These are phyloP conservation scores for Lagocephalus sceleratus DNA, from an alignment of 2,797 vertebrate genomes.

Conservation along the genomic window DNA sequence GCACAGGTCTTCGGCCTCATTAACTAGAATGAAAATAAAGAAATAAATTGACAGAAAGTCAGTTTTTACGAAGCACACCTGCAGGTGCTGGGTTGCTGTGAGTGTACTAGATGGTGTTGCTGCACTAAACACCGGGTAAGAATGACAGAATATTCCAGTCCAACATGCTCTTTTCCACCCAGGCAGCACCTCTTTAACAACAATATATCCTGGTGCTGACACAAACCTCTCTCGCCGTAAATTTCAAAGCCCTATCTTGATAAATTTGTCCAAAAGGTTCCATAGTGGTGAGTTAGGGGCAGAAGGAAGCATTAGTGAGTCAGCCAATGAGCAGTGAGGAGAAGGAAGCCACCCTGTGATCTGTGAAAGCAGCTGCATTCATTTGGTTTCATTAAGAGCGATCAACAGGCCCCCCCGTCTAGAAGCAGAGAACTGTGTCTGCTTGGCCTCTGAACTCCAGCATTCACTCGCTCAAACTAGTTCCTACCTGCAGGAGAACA, in stretches of 20 bases:
- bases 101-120: slow-evolving; percentile 78
- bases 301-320: slow-evolving; percentile 42
- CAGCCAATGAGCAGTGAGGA: slow-evolving; percentile 38
- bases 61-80: too few species aligned
- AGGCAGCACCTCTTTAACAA: slow-evolving; percentile 32
- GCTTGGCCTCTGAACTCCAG: slow-evolving; percentile 39
- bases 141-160: slow-evolving; percentile 15
- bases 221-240: slow-evolving; percentile 36
- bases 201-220: slow-evolving; percentile 24
- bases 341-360: slow-evolving; percentile 47
- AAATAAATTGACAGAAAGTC: too few species aligned
- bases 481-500: too few species aligned
- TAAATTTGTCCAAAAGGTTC: slow-evolving; percentile 45
- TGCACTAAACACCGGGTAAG: slow-evolving; percentile 53
- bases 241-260: slow-evolving; percentile 51
- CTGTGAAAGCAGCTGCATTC: slow-evolving; percentile 61
- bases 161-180: slow-evolving; percentile 48
- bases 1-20: too few species aligned
- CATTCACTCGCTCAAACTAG: too few species aligned
- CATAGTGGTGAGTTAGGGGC: slow-evolving; percentile 29
- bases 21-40: too few species aligned
- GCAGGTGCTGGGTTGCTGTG: slow-evolving; percentile 17
- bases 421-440: slow-evolving; percentile 33
- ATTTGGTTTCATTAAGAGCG: slow-evolving; percentile 66
- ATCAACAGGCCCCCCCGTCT: slow-evolving; percentile 45